Percentiles rank a stretch among this genome's conserved stretches.
These are phyloP conservation scores for Drosophila pseudoananassae DNA, from an alignment of 1,140 invertebrate genomes.

Conservation along the genomic window DNA sequence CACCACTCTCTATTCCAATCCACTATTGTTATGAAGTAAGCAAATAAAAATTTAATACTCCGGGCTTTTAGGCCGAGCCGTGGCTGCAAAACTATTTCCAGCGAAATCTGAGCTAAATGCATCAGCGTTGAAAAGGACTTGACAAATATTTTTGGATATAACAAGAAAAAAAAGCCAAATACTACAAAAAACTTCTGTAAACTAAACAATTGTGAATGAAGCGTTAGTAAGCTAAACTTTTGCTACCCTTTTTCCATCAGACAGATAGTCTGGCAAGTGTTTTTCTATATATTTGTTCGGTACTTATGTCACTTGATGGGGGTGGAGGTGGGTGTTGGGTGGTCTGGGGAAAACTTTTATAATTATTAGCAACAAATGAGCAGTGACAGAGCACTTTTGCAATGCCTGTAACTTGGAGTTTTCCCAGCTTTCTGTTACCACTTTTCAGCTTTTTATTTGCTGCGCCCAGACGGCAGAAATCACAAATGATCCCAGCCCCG, in stretches of 20 bases:
- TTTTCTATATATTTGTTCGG: slow-evolving; percentile 43
- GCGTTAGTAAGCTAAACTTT: slow-evolving; percentile 61
- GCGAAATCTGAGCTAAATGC: slow-evolving; percentile 51
- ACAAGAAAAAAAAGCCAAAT: not conserved
- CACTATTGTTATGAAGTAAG: slow-evolving; percentile 68
- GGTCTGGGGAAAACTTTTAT: slow-evolving; percentile 74
- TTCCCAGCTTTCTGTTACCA: not conserved
- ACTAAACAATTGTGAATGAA: slow-evolving; percentile 1
- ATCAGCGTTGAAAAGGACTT: slow-evolving; percentile 48
- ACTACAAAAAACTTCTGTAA: slow-evolving; percentile 44
- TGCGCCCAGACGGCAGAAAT: slow-evolving; percentile 51
- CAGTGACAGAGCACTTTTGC: slow-evolving; percentile 77
- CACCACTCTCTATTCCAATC: slow-evolving; percentile 3
- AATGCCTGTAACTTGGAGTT: slow-evolving; percentile 51
- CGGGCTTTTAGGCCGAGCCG: slow-evolving; percentile 57
- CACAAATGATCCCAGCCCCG: slow-evolving; percentile 65
- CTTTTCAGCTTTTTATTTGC: slow-evolving; percentile 29
- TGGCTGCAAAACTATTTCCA: slow-evolving; percentile 54
- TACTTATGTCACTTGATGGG: slow-evolving; percentile 52
- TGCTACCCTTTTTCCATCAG: slow-evolving; percentile 28
- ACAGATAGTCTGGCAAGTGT: slow-evolving; percentile 41
- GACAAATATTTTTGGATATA: slow-evolving; percentile 45
- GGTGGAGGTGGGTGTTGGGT: slow-evolving; percentile 38
- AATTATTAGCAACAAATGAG: slow-evolving; percentile 82
- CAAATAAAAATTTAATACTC: slow-evolving; percentile 79